These are phyloP conservation scores for Thunnus maccoyii DNA, from an alignment of 2,113 vertebrate species.

Conservation along the genomic window DNA sequence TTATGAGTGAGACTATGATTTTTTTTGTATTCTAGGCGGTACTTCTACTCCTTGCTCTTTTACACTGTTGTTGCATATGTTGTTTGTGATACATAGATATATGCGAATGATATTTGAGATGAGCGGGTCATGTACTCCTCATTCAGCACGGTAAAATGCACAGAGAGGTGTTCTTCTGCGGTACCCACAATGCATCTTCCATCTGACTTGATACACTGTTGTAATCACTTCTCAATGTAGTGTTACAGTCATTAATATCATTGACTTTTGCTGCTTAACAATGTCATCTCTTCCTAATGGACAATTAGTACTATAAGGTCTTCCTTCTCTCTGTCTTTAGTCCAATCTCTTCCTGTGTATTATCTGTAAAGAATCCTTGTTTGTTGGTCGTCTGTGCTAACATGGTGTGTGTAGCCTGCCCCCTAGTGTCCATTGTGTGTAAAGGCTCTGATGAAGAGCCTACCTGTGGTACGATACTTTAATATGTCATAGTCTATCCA, in stretches of 20 bases:
- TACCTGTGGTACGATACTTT: constrained; percentile 48
- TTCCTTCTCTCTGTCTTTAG: constrained; percentile 69
- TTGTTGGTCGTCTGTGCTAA: constrained; percentile 61
- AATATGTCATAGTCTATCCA: constrained; percentile 52
- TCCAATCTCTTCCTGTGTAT: constrained; percentile 52
- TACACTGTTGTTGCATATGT: constrained; percentile 73
- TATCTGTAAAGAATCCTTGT: constrained; percentile 63
- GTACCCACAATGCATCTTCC: constrained; percentile 46
- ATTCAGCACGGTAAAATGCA: constrained; percentile 16
- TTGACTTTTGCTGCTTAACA: constrained; percentile 69
- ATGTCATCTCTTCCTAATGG: constrained; percentile 58
- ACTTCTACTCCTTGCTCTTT: constrained; percentile 62
- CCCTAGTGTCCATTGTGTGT: constrained; percentile 72
- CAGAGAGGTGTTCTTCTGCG: constrained; percentile 27
- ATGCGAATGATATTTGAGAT: constrained; percentile 65
- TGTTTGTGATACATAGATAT: constrained; percentile 73
- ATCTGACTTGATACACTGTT: constrained; percentile 54
- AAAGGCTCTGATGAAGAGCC: constrained; percentile 47
- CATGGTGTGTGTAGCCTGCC: constrained; percentile 66
- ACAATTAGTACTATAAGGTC: constrained; percentile 56
- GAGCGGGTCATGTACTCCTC: constrained; percentile 13
- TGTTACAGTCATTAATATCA: constrained; percentile 44
- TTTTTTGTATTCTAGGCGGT: constrained; percentile 64
- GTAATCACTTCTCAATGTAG: constrained; percentile 21
- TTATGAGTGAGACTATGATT: constrained; percentile 75